A percentile compares a stretch with the other conserved stretches of the same genome.
Evolutionary conservation across 2,797 vertebrate species (phyloP).

Genomic region (Channallabes apus): DNA sequence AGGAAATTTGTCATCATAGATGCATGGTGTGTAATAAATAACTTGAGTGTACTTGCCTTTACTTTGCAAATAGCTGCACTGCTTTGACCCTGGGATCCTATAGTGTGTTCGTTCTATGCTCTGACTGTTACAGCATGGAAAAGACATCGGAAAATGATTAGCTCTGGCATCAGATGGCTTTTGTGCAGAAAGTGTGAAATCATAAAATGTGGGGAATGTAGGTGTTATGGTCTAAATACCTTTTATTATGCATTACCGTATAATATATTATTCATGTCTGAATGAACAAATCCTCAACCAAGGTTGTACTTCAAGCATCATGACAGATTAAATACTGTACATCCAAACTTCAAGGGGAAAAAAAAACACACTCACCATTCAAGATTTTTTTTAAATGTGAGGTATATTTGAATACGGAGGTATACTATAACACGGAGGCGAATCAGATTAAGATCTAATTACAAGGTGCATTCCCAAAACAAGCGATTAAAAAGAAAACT

Average conservation of each 20-base stretch:
- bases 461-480: background rate
- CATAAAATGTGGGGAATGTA: background rate
- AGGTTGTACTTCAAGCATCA: background rate
- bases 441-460: slow-evolving; percentile 1
- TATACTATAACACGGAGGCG: background rate
- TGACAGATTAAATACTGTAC: background rate
- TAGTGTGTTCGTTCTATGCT: slow-evolving; percentile 10
- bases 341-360: background rate
- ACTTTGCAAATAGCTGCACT: slow-evolving; percentile 15
- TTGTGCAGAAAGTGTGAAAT: slow-evolving; percentile 47
- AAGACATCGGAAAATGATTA: slow-evolving; percentile 46
- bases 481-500: slow-evolving; percentile 4
- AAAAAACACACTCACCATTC: too few species aligned
- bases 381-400: background rate
- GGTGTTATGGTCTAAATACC: background rate
- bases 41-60: slow-evolving; percentile 19
- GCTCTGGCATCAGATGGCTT: slow-evolving; percentile 19
- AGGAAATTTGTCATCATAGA: background rate
- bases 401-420: background rate
- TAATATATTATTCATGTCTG: background rate
- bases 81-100: slow-evolving; percentile 19
- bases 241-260: background rate
- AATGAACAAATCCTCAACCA: background rate
- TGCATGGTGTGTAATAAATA: background rate
- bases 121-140: slow-evolving; percentile 21